A percentile compares a stretch with the other conserved stretches of the same genome.
These are phyloP conservation scores for Thermophis baileyi DNA, from an alignment of 2,113 vertebrate genomes.

Conservation along the genomic window DNA sequence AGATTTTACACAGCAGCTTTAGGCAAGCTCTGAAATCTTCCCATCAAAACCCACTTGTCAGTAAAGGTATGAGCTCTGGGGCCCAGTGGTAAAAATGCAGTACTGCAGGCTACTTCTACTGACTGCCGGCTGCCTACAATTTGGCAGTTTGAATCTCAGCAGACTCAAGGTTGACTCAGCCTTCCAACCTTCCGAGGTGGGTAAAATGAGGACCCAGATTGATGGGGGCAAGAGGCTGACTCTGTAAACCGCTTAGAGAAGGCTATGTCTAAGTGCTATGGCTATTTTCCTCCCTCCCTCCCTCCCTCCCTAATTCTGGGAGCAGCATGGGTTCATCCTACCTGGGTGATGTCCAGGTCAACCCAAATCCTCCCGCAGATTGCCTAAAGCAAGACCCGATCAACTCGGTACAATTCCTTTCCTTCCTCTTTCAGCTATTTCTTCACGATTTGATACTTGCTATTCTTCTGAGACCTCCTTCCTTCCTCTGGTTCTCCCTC, in stretches of 20 bases:
- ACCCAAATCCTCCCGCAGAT: too few relatives aligned
- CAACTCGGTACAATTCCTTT: background rate
- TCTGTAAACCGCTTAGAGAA: too few relatives aligned
- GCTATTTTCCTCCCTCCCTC: too few relatives aligned
- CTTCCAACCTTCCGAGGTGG: too few relatives aligned
- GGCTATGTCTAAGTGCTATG: too few relatives aligned
- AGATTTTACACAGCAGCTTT: background rate
- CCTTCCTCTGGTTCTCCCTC: background rate
- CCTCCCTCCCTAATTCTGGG: background rate
- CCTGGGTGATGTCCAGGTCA: fast-evolving
- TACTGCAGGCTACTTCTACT: too few relatives aligned
- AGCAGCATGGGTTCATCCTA: background rate
- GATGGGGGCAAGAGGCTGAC: too few relatives aligned
- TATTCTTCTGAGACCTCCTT: background rate
- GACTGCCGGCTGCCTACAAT: too few relatives aligned
- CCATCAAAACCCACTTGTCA: background rate
- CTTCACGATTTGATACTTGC: background rate
- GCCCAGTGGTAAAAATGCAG: too few relatives aligned
- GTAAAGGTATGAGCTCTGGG: background rate
- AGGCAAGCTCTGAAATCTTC: background rate
- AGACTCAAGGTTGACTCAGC: too few relatives aligned
- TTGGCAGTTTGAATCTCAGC: too few relatives aligned
- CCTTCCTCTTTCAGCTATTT: background rate
- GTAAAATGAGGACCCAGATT: too few relatives aligned
- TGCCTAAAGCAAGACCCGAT: background rate